A percentile compares a stretch with the other conserved stretches of the same genome.
Evolutionary conservation across 2,888 invertebrate genomes (phyloP).

Genomic region (Panopea generosa): DNA sequence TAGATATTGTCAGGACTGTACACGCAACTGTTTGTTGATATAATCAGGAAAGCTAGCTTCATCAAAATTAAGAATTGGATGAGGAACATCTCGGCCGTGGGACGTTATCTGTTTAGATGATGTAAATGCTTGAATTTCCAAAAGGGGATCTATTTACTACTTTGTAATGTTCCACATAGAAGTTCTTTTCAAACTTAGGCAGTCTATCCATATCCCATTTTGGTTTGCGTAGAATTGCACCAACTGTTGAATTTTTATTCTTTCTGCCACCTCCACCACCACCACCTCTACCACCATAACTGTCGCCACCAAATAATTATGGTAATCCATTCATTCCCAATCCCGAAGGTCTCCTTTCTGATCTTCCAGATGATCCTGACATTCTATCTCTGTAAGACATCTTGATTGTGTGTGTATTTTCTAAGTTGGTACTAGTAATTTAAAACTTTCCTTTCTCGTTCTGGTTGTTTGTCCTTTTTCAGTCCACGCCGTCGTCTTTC

Average conservation of each 20-base stretch:
- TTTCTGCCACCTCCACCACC: constrained; percentile 86
- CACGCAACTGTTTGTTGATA: constrained; percentile 78
- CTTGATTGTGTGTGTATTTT: constrained; percentile 1
- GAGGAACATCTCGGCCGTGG: constrained; percentile 93
- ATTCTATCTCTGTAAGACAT: constrained; percentile 80
- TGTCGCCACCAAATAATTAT: constrained; percentile 60
- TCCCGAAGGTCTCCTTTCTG: constrained; percentile 70
- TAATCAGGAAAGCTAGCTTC: constrained; percentile 93
- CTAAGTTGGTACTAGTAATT: too few species aligned
- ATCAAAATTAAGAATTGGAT: constrained; percentile 94
- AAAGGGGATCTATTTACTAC: constrained; percentile 88
- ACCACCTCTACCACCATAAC: constrained; percentile 65
- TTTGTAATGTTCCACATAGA: constrained; percentile 93
- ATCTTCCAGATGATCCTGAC: constrained; percentile 75
- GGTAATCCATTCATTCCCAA: constrained; percentile 59
- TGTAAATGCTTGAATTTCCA: constrained; percentile 93
- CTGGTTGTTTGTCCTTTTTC: too few species aligned
- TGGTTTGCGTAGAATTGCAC: constrained; percentile 93
- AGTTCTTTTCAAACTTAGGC: constrained; percentile 95
- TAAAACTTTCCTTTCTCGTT: too few species aligned
- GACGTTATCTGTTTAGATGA: constrained; percentile 94
- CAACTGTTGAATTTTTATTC: constrained; percentile 87
- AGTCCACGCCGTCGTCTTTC: too few species aligned
- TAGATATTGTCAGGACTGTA: constrained; percentile 88
- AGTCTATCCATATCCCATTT: constrained; percentile 93